These are phyloP conservation scores for Dipodomys ordii DNA, from an alignment of 2,113 vertebrate genomes.

Conservation along the genomic window DNA sequence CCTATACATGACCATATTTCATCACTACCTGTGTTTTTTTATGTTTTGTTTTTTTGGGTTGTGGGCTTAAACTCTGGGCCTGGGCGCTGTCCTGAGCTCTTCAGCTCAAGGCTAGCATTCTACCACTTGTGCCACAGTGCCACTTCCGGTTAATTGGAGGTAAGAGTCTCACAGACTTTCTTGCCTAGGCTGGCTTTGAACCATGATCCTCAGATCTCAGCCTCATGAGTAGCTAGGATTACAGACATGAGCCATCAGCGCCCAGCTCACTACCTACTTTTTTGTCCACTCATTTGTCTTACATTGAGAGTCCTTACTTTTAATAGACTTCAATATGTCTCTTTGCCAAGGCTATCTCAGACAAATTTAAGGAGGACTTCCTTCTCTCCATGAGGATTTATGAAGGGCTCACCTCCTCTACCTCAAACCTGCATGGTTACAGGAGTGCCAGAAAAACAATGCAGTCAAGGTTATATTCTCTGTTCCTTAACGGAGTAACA, in stretches of 20 bases:
- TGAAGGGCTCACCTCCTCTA: neutral
- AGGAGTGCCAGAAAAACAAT: neutral
- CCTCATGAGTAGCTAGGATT: too few relatives aligned
- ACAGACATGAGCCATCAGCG: too few relatives aligned
- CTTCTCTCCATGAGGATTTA: constrained; percentile 20
- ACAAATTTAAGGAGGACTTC: constrained; percentile 9
- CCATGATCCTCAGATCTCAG: too few relatives aligned
- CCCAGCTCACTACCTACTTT: neutral
- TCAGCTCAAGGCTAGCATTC: too few relatives aligned
- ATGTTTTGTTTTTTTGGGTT: too few relatives aligned
- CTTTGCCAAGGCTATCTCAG: constrained; percentile 29
- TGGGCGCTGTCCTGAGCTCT: too few relatives aligned
- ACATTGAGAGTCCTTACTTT: neutral
- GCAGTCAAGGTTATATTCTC: constrained; percentile 17
- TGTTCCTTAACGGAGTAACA: neutral
- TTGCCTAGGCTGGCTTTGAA: too few relatives aligned
- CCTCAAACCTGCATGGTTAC: neutral
- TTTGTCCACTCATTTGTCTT: neutral
- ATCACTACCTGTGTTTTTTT: neutral
- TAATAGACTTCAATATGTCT: constrained; percentile 23
- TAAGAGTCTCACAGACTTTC: too few relatives aligned
- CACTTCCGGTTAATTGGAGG: too few relatives aligned
- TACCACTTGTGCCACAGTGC: too few relatives aligned
- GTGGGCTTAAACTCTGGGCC: too few relatives aligned
- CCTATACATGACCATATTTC: neutral